phyloP scores from a whole-genome alignment of 2,888 invertebrate species.

The Mimachlamys varia region DNA sequence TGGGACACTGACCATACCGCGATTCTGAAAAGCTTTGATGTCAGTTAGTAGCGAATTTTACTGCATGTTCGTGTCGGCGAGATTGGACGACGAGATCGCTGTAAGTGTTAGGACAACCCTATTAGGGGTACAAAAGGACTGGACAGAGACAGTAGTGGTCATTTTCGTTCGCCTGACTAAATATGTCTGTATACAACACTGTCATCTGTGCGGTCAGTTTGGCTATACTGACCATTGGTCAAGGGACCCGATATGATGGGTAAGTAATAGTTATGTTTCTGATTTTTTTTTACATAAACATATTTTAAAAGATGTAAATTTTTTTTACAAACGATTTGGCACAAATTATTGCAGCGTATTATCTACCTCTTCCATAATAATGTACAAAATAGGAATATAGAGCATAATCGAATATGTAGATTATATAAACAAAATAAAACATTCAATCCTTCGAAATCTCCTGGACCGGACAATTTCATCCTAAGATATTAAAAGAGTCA shows the following conservation, averaged over 20 bases:
- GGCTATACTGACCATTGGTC: not conserved
- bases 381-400: too few species aligned
- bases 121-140: not conserved
- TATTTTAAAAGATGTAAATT: too few species aligned
- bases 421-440: too few species aligned
- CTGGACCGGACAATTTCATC: too few species aligned
- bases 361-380: too few species aligned
- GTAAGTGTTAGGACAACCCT: not conserved
- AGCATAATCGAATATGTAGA: too few species aligned
- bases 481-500: too few species aligned
- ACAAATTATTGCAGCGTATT: too few species aligned
- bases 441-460: too few species aligned
- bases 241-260: not conserved
- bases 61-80: not conserved
- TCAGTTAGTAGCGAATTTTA: not conserved
- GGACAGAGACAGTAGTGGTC: not conserved
- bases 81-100: not conserved
- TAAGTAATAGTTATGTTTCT: not conserved
- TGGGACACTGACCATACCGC: not conserved
- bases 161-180: not conserved
- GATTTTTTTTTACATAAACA: too few species aligned
- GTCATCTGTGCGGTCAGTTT: not conserved
- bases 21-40: not conserved
- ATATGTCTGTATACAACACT: not conserved
- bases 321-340: too few species aligned